Percentiles rank a stretch among this genome's conserved stretches.
These are phyloP conservation scores for Paracentrotus lividus DNA, from an alignment of 53 echinoderm and acorn worm species.

Conservation along the genomic window DNA sequence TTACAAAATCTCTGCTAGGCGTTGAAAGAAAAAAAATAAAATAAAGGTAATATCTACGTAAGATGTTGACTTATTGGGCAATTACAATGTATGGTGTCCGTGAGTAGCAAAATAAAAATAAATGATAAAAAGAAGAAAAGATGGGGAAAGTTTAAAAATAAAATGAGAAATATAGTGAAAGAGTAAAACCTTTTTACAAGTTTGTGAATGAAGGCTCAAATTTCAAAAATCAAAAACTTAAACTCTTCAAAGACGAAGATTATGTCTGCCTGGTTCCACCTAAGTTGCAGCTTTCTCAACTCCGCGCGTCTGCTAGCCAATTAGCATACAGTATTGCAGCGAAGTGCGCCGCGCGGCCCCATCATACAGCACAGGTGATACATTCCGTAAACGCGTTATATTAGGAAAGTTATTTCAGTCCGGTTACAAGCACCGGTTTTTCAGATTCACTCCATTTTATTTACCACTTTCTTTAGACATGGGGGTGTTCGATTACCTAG, in stretches of 20 bases:
- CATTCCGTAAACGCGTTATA: not conserved
- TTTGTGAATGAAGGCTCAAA: too few relatives aligned
- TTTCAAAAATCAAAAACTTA: not conserved
- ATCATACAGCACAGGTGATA: slow-evolving; percentile 48
- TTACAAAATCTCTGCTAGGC: too few relatives aligned
- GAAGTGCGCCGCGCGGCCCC: slow-evolving; percentile 3
- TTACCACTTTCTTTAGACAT: slow-evolving; percentile 2
- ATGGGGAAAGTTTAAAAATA: too few relatives aligned
- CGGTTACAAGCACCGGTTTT: not conserved
- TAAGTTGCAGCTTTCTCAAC: slow-evolving; percentile 44
- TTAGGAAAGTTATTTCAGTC: slow-evolving; percentile 58
- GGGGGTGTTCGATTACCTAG: not conserved
- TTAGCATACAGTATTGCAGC: slow-evolving; percentile 57
- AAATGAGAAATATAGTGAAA: not conserved
- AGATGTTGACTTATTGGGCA: too few relatives aligned
- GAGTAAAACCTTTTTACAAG: not conserved
- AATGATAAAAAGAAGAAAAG: too few relatives aligned
- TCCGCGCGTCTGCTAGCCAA: slow-evolving; percentile 52
- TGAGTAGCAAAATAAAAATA: too few relatives aligned
- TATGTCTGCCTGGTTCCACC: slow-evolving; percentile 22
- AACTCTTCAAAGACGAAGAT: not conserved
- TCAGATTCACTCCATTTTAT: not conserved
- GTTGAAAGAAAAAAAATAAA: too few relatives aligned
- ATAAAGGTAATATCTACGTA: too few relatives aligned
- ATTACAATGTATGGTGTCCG: too few relatives aligned